Conservation (phyloP, 2,888 invertebrate genomes). For the Apodemia mormo region DNA sequence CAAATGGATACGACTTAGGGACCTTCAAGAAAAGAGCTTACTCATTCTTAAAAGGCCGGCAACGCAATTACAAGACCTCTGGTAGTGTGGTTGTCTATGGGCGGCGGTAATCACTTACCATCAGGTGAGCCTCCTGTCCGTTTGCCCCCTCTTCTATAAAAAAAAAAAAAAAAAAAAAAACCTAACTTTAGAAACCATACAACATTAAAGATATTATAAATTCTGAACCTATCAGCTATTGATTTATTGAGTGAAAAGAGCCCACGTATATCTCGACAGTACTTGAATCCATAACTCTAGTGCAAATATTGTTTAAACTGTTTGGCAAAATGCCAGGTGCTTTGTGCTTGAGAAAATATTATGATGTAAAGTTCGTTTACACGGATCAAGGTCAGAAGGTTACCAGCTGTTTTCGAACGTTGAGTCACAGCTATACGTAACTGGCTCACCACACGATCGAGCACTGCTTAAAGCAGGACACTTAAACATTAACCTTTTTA, state of each 20-base stretch:
- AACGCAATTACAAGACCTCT: too few relatives aligned
- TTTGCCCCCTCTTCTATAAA: too few relatives aligned
- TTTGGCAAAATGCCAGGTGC: constrained; percentile 10
- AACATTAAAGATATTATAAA: neutral
- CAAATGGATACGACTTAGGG: too few relatives aligned
- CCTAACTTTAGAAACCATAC: neutral
- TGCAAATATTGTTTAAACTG: constrained; percentile 16
- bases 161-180: too few relatives aligned
- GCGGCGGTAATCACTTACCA: too few relatives aligned
- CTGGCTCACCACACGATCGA: neutral
- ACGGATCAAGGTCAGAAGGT: constrained; percentile 8
- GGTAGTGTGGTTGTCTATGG: too few relatives aligned
- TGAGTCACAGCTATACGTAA: neutral
- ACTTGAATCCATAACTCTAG: constrained; percentile 9
- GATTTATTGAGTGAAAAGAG: neutral
- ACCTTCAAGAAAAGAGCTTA: too few relatives aligned
- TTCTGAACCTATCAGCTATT: neutral
- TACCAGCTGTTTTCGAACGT: constrained; percentile 6
- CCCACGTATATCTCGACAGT: neutral
- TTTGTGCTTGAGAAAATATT: neutral
- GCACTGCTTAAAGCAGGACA: too few relatives aligned
- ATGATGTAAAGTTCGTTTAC: constrained; percentile 10
- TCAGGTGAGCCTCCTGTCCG: too few relatives aligned
- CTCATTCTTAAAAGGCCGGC: too few relatives aligned
- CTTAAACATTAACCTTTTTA: too few relatives aligned